phyloP scores from a whole-genome alignment of 2,888 invertebrate species.

The Drosophila greeni region DNA sequence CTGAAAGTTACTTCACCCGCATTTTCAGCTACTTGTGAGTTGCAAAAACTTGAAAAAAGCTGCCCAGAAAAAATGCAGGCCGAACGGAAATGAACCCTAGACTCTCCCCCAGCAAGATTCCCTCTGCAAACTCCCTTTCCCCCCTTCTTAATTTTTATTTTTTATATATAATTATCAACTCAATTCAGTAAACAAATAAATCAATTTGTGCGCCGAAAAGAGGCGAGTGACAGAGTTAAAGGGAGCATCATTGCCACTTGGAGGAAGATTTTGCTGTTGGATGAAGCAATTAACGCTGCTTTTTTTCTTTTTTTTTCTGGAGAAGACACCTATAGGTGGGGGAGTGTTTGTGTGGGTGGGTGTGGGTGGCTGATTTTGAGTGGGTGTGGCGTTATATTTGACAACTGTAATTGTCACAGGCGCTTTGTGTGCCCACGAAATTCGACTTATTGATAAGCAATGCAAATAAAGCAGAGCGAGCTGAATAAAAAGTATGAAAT shows the following conservation, averaged over 20 bases:
- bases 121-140: too few species aligned
- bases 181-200: constrained; percentile 35
- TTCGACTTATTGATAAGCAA: constrained; percentile 59
- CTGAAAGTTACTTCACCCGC: constrained; percentile 9
- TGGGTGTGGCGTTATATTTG: constrained; percentile 54
- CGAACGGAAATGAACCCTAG: constrained; percentile 20
- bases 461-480: constrained; percentile 17
- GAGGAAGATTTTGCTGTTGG: constrained; percentile 30
- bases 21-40: constrained; percentile 1
- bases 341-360: constrained; percentile 19
- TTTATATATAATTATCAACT: constrained; percentile 32
- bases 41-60: constrained; percentile 2
- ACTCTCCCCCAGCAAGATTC: neutral
- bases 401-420: constrained; percentile 68
- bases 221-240: constrained; percentile 22
- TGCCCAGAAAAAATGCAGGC: constrained; percentile 14
- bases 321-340: constrained; percentile 18
- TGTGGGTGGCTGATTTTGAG: constrained; percentile 14
- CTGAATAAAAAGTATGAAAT: constrained; percentile 20
- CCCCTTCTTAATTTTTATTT: too few species aligned
- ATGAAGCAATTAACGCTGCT: constrained; percentile 15
- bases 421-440: constrained; percentile 51
- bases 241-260: constrained; percentile 10
- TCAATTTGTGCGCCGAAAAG: constrained; percentile 36
- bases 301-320: neutral